Evolutionary conservation across 2,888 invertebrate genomes (phyloP).

Genomic region (Lepeophtheirus nordmannii): DNA sequence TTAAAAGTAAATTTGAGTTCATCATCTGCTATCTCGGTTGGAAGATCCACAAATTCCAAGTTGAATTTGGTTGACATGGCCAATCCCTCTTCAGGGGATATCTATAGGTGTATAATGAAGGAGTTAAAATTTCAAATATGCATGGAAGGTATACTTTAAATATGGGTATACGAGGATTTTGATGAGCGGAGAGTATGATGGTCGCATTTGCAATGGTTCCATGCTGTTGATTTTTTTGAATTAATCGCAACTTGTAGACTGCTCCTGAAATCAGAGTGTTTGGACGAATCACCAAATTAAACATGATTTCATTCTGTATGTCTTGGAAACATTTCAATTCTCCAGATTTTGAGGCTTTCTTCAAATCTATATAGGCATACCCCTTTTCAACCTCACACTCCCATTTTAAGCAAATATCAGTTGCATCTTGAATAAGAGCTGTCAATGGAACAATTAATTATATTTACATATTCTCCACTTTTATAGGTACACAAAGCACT

Average conservation of each 20-base stretch:
- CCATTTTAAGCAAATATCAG: conserved; percentile 6
- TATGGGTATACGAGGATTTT: background rate
- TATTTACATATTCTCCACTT: background rate
- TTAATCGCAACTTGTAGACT: conserved; percentile 1
- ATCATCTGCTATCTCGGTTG: too few relatives aligned
- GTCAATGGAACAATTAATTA: background rate
- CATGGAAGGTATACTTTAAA: background rate
- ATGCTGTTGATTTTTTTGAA: background rate
- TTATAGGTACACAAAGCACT: too few relatives aligned
- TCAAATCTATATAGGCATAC: conserved; percentile 2
- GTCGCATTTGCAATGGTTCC: background rate
- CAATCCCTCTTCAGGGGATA: background rate
- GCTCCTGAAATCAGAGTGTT: background rate
- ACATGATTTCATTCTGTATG: background rate
- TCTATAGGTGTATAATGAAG: background rate
- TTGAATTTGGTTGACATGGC: background rate
- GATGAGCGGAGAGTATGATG: background rate
- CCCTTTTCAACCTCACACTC: background rate
- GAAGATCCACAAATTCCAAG: background rate
- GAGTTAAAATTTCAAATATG: background rate
- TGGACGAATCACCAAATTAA: background rate
- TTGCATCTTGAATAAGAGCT: background rate
- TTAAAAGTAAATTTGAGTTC: too few relatives aligned
- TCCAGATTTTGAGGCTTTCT: background rate
- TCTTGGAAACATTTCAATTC: background rate